Evolutionary conservation across 2,888 invertebrate genomes (phyloP).

Genomic region (Ceriagrion tenellum): DNA sequence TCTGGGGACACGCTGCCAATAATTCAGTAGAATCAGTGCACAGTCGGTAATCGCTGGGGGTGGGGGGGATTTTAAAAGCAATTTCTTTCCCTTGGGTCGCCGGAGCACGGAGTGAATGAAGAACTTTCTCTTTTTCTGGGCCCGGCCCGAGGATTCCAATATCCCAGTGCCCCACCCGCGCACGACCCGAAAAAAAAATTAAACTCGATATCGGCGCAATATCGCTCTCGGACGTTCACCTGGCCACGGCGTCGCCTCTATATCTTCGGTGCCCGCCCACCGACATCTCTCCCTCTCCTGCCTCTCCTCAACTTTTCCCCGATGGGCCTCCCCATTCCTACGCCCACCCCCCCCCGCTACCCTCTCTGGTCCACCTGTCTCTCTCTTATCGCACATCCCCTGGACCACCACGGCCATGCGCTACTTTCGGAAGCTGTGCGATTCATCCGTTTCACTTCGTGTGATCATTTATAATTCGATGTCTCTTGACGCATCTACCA

Average conservation of each 20-base stretch:
- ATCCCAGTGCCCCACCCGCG: not conserved
- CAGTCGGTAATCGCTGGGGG: not conserved
- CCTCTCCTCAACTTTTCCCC: not conserved
- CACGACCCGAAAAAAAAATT: not conserved
- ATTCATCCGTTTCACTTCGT: too few species aligned
- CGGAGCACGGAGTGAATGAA: not conserved
- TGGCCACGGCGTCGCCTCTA: not conserved
- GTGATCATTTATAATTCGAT: too few species aligned
- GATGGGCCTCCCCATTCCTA: not conserved
- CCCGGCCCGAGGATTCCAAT: not conserved
- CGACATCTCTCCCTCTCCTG: not conserved
- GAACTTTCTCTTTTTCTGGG: not conserved
- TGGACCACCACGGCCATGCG: too few species aligned
- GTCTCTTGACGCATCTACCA: too few species aligned
- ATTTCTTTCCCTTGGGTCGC: not conserved
- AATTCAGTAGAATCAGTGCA: not conserved
- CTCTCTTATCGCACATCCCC: too few species aligned
- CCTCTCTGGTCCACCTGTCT: too few species aligned
- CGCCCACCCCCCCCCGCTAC: too few species aligned
- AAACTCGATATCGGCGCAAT: not conserved
- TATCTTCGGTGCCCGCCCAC: not conserved
- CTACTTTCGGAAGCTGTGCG: too few species aligned
- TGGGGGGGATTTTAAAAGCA: not conserved
- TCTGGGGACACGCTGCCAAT: not conserved
- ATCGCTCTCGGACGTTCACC: not conserved